Evolutionary conservation across 1,140 invertebrate genomes (phyloP), one percentile per base, ranked within the genome.

Genomic region (Globodera ellingtonae): DNA sequence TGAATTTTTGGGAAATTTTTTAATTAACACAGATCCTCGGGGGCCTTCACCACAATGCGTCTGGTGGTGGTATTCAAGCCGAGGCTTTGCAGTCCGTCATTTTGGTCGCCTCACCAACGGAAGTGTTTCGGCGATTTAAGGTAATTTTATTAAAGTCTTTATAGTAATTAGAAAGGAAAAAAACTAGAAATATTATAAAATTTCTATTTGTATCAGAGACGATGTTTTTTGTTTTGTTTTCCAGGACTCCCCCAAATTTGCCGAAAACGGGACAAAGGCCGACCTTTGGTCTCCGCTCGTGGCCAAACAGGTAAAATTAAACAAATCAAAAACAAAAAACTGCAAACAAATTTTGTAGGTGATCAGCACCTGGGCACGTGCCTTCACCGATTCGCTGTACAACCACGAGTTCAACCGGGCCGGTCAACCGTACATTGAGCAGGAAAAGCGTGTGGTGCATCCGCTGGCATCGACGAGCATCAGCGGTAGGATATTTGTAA

Each of bases 391-490:
- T 62, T 13, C 56, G 56, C 18, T 62, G 56, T 62, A 62, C 56
- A 62, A 62, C 56, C 70, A 72, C 44, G 24, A 10, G 70, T 48
- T 81, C 65, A 47, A 56, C 35, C 75, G 81, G 18, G 72, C 46
- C 52, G 56, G 56, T 18, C 56, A 62, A 13, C 5, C 15, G 10
- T 62, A 62, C 56, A 62, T 62, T 62, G 56, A 62, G 18, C 13
- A 85, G 80, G 80, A 79, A 48, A 44, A 66, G 15, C 95, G 97
- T 87, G 93, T 94, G 84, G 92, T 97, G 81, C 93, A 94, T 88
- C 93, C 94, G 24, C 97, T 98, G 88, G 96, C 96, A 62, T 94
- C 94, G 69, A 94, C 94, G 4, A 94, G 94, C 0, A 92, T 98
- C 83, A 93, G 95, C 86, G 94, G 96, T 89, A 95, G 97, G 79